Percentiles rank a stretch among this genome's conserved stretches.
phyloP scores from a whole-genome alignment of 2,797 vertebrate species.

The Pangasius macronema region DNA sequence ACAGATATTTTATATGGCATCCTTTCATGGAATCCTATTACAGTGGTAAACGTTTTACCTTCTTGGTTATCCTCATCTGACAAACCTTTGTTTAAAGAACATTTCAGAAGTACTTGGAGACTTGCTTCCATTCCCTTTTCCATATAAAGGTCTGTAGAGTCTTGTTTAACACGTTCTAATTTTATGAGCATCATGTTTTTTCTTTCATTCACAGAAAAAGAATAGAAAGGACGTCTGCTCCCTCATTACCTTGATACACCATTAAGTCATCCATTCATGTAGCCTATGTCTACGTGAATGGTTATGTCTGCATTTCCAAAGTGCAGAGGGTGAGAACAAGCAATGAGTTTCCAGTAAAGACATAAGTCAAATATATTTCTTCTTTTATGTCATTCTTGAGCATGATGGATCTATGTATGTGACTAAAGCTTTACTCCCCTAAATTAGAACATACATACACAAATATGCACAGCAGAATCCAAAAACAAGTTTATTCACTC shows the following conservation, averaged over 20 bases:
- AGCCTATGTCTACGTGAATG: slow-evolving; percentile 57
- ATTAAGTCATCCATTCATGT: slow-evolving; percentile 62
- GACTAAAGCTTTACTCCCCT: slow-evolving; percentile 13
- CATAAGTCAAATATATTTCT: slow-evolving; percentile 68
- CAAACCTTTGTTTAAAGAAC: background rate
- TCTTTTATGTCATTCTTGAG: slow-evolving; percentile 59
- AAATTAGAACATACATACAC: slow-evolving; percentile 20
- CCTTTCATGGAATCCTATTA: background rate
- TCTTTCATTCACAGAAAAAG: background rate
- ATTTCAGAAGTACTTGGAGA: background rate
- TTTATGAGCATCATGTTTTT: background rate
- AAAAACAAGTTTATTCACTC: background rate
- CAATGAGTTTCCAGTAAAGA: slow-evolving; percentile 61
- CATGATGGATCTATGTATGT: slow-evolving; percentile 67
- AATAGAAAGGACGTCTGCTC: slow-evolving; percentile 2
- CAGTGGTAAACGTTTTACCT: background rate
- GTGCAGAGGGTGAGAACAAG: slow-evolving; percentile 25
- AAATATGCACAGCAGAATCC: background rate
- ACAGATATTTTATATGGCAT: background rate
- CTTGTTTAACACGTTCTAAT: background rate
- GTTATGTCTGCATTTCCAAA: slow-evolving; percentile 64
- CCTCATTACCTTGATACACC: background rate
- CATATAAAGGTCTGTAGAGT: background rate
- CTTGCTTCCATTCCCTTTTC: background rate
- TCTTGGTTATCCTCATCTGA: background rate